Evolutionary conservation across 2,113 vertebrate genomes (phyloP).

Genomic region (Sula dactylatra): DNA sequence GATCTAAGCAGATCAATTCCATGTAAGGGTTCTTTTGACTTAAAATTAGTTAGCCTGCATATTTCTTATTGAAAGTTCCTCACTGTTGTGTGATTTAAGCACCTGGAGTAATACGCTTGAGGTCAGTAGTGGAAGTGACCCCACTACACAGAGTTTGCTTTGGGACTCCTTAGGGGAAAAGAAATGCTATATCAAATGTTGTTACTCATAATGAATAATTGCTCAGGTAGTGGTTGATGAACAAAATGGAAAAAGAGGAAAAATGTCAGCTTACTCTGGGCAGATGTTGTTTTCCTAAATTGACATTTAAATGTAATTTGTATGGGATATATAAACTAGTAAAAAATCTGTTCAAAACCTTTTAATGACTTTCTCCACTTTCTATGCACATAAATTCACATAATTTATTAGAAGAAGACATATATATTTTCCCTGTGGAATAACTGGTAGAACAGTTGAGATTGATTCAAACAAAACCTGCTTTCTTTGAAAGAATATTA

Average conservation of each 20-base stretch:
- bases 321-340: not conserved
- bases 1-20: not conserved
- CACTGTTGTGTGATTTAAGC: not conserved
- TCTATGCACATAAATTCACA: constrained; percentile 9
- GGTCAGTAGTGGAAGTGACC: not conserved
- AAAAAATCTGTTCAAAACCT: constrained; percentile 24
- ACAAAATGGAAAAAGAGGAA: constrained; percentile 3
- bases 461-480: constrained; percentile 8
- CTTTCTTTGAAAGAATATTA: constrained; percentile 24
- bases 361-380: constrained; percentile 19
- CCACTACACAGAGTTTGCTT: not conserved
- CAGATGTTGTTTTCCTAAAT: constrained; percentile 24
- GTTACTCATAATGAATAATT: not conserved
- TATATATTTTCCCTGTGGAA: not conserved
- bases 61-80: not conserved
- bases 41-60: not conserved
- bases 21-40: not conserved
- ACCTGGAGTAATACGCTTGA: not conserved
- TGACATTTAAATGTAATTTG: not conserved
- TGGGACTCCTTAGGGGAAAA: not conserved
- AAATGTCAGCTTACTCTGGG: not conserved
- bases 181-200: not conserved
- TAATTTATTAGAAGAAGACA: not conserved
- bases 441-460: not conserved
- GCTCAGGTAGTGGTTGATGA: not conserved